Conservation (phyloP, 2,113 vertebrate genomes). For the Myxocyprinus asiaticus region DNA sequence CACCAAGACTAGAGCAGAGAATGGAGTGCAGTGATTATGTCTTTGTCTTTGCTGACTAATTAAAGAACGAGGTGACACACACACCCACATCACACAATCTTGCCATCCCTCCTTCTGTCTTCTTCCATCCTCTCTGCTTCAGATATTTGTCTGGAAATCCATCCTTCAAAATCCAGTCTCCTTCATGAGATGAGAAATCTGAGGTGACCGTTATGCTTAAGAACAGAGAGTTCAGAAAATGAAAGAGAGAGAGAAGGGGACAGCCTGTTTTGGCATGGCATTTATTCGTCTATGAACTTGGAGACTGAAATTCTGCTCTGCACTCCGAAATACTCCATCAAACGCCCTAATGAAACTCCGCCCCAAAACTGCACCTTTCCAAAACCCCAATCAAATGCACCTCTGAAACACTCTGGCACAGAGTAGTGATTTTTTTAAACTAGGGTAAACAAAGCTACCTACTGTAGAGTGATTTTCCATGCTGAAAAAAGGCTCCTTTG, state of each 20-base stretch:
- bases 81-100: no score
- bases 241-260: conserved; percentile 1
- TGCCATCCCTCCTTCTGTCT: background rate
- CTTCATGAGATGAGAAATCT: conserved; percentile 24
- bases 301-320: conserved; percentile 12
- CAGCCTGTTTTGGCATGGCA: background rate
- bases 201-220: conserved; percentile 41
- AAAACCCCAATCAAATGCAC: conserved; percentile 4
- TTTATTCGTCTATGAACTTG: conserved; percentile 29
- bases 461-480: background rate
- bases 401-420: conserved; percentile 3
- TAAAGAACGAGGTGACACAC: conserved; percentile 10
- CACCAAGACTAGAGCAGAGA: background rate
- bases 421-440: background rate
- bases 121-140: background rate
- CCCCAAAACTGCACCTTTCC: background rate
- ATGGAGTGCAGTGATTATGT: background rate
- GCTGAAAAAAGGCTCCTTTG: background rate
- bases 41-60: conserved; percentile 34
- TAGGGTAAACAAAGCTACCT: conserved; percentile 1
- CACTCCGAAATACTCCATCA: conserved; percentile 15
- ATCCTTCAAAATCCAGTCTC: conserved; percentile 30
- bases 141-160: conserved; percentile 11
- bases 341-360: conserved; percentile 7
- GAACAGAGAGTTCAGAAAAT: conserved; percentile 4